phyloP scores from a whole-genome alignment of 2,888 invertebrate genomes.

The Cryptocheilus praepositus region DNA sequence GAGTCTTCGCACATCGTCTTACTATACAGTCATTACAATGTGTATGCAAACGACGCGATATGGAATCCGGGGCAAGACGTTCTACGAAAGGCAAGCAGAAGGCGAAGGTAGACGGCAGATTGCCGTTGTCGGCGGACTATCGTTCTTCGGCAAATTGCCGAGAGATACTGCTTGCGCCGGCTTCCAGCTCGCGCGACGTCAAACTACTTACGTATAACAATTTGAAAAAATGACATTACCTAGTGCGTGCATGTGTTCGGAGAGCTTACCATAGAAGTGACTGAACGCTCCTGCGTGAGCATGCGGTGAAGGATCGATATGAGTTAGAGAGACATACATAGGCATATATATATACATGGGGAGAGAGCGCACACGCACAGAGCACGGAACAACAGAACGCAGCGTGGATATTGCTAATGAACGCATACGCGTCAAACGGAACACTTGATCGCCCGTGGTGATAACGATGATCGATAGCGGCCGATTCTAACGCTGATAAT shows the following conservation, averaged over 20 bases:
- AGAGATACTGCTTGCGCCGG: constrained; percentile 20
- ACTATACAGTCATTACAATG: too few relatives aligned
- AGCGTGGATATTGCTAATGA: constrained; percentile 21
- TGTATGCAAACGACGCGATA: too few relatives aligned
- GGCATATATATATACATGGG: constrained; percentile 27
- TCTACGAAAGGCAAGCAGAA: too few relatives aligned
- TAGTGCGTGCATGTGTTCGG: constrained; percentile 74
- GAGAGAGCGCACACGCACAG: constrained; percentile 14
- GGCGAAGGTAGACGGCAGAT: too few relatives aligned
- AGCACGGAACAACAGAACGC: constrained; percentile 9
- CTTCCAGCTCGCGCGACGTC: too few relatives aligned
- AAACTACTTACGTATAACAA: constrained; percentile 55
- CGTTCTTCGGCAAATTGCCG: too few relatives aligned
- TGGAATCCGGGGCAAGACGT: too few relatives aligned
- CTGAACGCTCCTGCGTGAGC: constrained; percentile 72
- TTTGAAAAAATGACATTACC: constrained; percentile 71
- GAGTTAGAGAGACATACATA: constrained; percentile 48
- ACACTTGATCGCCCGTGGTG: constrained; percentile 11
- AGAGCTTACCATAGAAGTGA: constrained; percentile 74
- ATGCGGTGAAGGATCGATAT: constrained; percentile 58
- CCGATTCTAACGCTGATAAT: too few relatives aligned
- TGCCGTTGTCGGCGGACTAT: too few relatives aligned
- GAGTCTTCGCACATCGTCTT: too few relatives aligned
- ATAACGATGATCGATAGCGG: constrained; percentile 36
- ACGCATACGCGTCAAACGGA: constrained; percentile 14